Percentiles rank a stretch among this genome's conserved stretches.
phyloP scores from a whole-genome alignment of 1,140 invertebrate species.

The Diploscapter pachys region DNA sequence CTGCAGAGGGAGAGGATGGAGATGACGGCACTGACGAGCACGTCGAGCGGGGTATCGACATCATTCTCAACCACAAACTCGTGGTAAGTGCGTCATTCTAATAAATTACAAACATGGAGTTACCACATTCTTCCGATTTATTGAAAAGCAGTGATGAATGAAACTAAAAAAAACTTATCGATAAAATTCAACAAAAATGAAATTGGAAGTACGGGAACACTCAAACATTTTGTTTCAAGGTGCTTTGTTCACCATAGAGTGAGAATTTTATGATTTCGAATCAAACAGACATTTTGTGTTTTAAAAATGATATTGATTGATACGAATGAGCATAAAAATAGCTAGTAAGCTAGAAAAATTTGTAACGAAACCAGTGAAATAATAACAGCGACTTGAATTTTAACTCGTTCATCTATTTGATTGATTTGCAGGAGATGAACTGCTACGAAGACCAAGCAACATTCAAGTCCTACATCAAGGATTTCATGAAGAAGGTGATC shows the following conservation, averaged over 20 bases:
- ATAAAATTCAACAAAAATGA: no score
- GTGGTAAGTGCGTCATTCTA: slow-evolving; percentile 43
- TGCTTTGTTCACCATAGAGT: no score
- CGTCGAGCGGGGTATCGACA: slow-evolving; percentile 74
- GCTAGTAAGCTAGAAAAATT: no score
- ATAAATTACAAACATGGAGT: no score
- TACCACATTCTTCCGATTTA: no score
- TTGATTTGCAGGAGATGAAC: slow-evolving; percentile 70
- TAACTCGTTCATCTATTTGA: background rate
- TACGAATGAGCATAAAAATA: background rate
- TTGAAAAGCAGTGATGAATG: no score
- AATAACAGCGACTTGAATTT: background rate
- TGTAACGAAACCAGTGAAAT: no score
- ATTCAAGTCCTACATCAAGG: slow-evolving; percentile 86
- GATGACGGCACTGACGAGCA: slow-evolving; percentile 77
- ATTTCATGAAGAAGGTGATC: slow-evolving; percentile 80
- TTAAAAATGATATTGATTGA: no score
- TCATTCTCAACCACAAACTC: slow-evolving; percentile 86
- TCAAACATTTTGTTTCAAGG: background rate
- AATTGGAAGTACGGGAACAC: no score
- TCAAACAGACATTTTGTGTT: background rate
- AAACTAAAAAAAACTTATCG: no score
- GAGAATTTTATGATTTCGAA: no score
- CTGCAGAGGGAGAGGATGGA: slow-evolving; percentile 75
- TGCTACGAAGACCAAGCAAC: slow-evolving; percentile 66